Percentiles rank a stretch among this genome's conserved stretches.
Conservation (phyloP, 2,888 invertebrate genomes). For the Chesias legatella region DNA sequence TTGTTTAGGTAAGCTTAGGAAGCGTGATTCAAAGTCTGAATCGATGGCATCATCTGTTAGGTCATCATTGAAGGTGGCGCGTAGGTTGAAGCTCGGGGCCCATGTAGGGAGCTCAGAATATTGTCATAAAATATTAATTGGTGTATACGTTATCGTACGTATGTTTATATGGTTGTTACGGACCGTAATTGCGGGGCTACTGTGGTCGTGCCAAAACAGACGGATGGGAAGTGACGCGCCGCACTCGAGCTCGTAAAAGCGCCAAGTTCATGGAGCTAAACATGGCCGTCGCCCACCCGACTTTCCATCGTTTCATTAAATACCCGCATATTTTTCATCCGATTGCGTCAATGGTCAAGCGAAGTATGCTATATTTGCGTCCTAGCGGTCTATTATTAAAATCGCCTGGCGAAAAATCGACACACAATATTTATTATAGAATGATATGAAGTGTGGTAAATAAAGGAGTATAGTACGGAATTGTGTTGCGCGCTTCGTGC, state of each 20-base stretch:
- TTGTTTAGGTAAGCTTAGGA: too few relatives aligned
- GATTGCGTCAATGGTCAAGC: constrained; percentile 75
- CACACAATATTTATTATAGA: constrained; percentile 72
- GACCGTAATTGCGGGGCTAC: constrained; percentile 45
- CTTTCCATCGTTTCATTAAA: constrained; percentile 68
- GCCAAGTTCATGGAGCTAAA: constrained; percentile 65
- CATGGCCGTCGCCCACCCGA: constrained; percentile 52
- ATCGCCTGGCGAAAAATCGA: constrained; percentile 68
- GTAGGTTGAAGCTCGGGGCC: constrained; percentile 1
- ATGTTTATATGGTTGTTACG: constrained; percentile 57
- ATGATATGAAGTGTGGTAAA: constrained; percentile 67
- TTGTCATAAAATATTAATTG: constrained; percentile 17
- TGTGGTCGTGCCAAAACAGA: constrained; percentile 28
- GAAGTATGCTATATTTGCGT: constrained; percentile 74
- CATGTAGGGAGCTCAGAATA: constrained; percentile 3
- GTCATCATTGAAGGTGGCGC: too few relatives aligned
- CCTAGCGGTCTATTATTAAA: constrained; percentile 68
- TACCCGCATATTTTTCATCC: constrained; percentile 71
- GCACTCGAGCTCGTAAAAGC: constrained; percentile 34
- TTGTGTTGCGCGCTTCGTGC: constrained; percentile 61
- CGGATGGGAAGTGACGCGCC: constrained; percentile 24
- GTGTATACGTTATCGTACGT: constrained; percentile 34
- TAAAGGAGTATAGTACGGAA: constrained; percentile 65
- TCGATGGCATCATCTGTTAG: too few relatives aligned
- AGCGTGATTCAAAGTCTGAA: too few relatives aligned